phyloP scores from a whole-genome alignment of 1,140 invertebrate species.

The Maconellicoccus hirsutus region DNA sequence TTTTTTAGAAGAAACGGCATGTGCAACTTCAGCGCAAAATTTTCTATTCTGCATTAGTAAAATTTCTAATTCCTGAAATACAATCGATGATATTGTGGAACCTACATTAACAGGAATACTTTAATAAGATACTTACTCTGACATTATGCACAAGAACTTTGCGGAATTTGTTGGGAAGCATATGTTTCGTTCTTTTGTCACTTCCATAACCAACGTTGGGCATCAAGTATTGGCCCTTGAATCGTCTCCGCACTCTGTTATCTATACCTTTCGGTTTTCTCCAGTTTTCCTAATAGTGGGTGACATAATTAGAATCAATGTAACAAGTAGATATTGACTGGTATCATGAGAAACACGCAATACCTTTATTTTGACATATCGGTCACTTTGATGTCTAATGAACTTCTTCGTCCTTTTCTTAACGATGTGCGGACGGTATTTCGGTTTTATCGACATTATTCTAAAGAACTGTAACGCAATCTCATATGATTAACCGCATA shows the following conservation, averaged over 20 bases:
- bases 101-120: not conserved
- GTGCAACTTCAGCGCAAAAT: slow-evolving; percentile 95
- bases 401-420: slow-evolving; percentile 96
- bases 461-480: too few relatives aligned
- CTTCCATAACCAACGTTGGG: slow-evolving; percentile 99
- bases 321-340: not conserved
- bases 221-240: slow-evolving; percentile 98
- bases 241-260: slow-evolving; percentile 94
- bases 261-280: slow-evolving; percentile 97
- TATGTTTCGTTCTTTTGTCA: slow-evolving; percentile 83
- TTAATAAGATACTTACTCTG: slow-evolving; percentile 45
- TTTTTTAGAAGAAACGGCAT: slow-evolving; percentile 92
- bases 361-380: slow-evolving; percentile 91
- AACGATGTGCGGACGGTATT: slow-evolving; percentile 76
- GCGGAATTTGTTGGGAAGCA: slow-evolving; percentile 94
- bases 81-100: not conserved
- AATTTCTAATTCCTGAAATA: slow-evolving; percentile 86
- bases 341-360: slow-evolving; percentile 31
- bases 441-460: slow-evolving; percentile 72
- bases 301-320: not conserved
- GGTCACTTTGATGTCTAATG: slow-evolving; percentile 90
- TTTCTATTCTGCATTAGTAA: slow-evolving; percentile 97
- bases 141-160: slow-evolving; percentile 83
- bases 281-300: slow-evolving; percentile 41
- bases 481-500: too few relatives aligned